These are phyloP conservation scores for Gymnodraco acuticeps DNA, from an alignment of 2,797 vertebrate species.

Conservation along the genomic window DNA sequence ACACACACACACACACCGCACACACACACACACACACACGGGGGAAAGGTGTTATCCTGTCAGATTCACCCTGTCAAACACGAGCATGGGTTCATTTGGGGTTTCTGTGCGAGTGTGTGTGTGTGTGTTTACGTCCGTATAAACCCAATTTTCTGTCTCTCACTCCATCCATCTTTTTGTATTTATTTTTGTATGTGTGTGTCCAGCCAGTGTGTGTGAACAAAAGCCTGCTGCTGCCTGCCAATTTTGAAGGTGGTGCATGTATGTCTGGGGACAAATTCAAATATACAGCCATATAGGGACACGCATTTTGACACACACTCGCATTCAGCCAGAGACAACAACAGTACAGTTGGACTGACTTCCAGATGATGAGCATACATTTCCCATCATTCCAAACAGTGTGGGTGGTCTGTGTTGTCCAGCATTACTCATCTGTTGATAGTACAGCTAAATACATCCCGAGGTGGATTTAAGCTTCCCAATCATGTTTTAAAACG, in stretches of 20 bases:
- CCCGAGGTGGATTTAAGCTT: not conserved
- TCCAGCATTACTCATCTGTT: slow-evolving; percentile 20
- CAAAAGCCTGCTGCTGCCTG: slow-evolving; percentile 47
- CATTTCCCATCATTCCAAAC: slow-evolving; percentile 12
- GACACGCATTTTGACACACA: not conserved
- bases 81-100: slow-evolving; percentile 11
- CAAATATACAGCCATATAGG: not conserved
- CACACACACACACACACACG: not conserved
- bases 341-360: not conserved
- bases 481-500: too few relatives aligned
- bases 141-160: not conserved
- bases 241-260: slow-evolving; percentile 26
- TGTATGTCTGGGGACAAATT: not conserved
- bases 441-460: not conserved
- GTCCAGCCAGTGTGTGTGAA: slow-evolving; percentile 23
- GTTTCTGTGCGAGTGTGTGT: not conserved
- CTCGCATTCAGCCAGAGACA: not conserved
- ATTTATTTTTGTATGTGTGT: not conserved
- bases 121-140: slow-evolving; percentile 5
- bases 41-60: slow-evolving; percentile 9
- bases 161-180: not conserved
- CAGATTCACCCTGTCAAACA: slow-evolving; percentile 44
- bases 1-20: not conserved
- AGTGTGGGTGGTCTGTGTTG: slow-evolving; percentile 19
- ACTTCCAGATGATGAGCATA: not conserved